Conservation (phyloP, 2,797 vertebrate genomes). For the Thripadectes ignobilis region DNA sequence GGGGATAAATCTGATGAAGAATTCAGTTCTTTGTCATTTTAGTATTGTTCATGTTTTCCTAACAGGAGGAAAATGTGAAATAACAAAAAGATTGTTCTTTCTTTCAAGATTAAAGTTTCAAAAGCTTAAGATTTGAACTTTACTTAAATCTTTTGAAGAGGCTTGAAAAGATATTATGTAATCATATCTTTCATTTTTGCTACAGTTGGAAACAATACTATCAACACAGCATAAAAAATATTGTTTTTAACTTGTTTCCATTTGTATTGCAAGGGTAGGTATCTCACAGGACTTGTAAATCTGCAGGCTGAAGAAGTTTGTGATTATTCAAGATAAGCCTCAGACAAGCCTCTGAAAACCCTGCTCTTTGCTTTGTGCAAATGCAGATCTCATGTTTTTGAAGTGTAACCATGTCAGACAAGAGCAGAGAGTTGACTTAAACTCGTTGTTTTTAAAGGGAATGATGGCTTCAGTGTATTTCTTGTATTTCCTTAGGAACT, state of each 20-base stretch:
- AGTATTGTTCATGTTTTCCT: not conserved
- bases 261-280: not conserved
- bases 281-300: not conserved
- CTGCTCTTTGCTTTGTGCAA: not conserved
- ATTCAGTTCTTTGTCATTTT: not conserved
- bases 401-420: not conserved
- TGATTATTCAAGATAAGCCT: not conserved
- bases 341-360: not conserved
- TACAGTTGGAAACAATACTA: not conserved
- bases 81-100: not conserved
- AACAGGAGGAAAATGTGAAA: not conserved
- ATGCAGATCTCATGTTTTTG: not conserved
- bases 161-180: not conserved
- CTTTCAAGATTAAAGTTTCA: not conserved
- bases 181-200: not conserved
- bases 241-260: not conserved
- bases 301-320: not conserved
- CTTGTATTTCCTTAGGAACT: not conserved
- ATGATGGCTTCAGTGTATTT: not conserved
- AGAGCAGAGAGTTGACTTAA: not conserved
- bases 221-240: not conserved
- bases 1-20: not conserved
- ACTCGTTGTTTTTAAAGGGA: not conserved
- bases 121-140: conserved; percentile 26
- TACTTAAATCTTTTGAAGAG: not conserved